Evolutionary conservation across 1,140 invertebrate species (phyloP), one percentile per base, ranked within the genome.

Genomic region (Diploscapter pachys): DNA sequence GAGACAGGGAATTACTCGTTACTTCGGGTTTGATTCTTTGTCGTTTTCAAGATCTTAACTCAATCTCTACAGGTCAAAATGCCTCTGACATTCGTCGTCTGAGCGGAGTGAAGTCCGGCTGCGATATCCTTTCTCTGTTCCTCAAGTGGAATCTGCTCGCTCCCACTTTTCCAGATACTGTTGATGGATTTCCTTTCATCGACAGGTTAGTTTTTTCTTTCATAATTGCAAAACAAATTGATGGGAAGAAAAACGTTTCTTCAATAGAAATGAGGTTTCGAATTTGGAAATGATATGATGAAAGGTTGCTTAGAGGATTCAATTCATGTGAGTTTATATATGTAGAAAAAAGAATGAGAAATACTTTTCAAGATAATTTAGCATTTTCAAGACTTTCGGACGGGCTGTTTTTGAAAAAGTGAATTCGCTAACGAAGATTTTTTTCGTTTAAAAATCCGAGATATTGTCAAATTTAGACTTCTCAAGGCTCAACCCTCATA

Each of bases 91-190:
- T 74, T 4, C 31, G 13, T 65, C 72, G 72, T 5, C 57, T 75
- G 67, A 76, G 67, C 48, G 57, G 11, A 8, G 6, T 74, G 4
- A 31, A 11, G 8, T 31, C n/a, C 11, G 73, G 57, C 63, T 56
- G 54, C 5, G 72, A 74, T 31, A 31, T 31, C 50, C 57, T 73
- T 2, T 49, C 72, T 31, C 31, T 56, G 11, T n/a, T 76, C 53
- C 56, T 76, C 31, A 68, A 53, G 31, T 76, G 72, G 74, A 56
- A 75, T 31, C 74, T 75, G 59, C 49, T 76, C 50, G 74, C 74
- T 13, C 74, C 74, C 5, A 75, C 71, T 31, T 31, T 63, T 9
- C 74, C 74, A 4, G 74, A 76, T 55, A 76, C 74, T 56, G 5
- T 76, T 49, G 72, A 76, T 13, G 72, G 49, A 0, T 74, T 76